Evolutionary conservation across 2,888 invertebrate species (phyloP).

Genomic region (Megamerina dolium): DNA sequence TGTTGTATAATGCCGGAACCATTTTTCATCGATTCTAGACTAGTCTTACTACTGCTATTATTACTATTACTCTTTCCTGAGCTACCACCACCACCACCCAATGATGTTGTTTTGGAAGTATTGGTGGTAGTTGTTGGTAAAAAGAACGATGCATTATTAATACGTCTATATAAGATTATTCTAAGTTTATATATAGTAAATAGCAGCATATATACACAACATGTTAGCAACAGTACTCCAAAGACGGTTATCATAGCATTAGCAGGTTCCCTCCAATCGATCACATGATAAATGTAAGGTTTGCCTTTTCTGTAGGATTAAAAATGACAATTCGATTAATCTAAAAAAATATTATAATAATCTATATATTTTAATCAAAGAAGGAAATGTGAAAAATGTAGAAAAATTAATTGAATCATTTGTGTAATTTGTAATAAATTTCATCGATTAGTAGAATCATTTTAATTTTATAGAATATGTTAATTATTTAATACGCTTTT

Average conservation of each 20-base stretch:
- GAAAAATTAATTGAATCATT: not conserved
- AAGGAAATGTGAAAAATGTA: not conserved
- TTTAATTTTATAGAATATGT: too few species aligned
- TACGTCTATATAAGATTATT: constrained; percentile 33
- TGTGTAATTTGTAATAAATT: not conserved
- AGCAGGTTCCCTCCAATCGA: constrained; percentile 68
- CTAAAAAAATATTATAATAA: too few species aligned
- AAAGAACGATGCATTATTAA: constrained; percentile 29
- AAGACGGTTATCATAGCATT: constrained; percentile 35
- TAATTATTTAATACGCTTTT: too few species aligned
- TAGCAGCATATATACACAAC: constrained; percentile 38
- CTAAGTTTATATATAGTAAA: constrained; percentile 44
- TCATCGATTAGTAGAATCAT: too few species aligned
- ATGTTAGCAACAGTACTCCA: constrained; percentile 38
- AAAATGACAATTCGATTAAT: too few species aligned
- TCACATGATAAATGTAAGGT: constrained; percentile 64
- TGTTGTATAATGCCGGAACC: constrained; percentile 29
- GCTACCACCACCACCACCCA: not conserved
- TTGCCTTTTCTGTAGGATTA: constrained; percentile 55
- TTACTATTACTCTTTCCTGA: constrained; percentile 15
- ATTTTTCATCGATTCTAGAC: constrained; percentile 7
- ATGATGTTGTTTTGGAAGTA: not conserved
- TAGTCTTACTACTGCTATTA: not conserved
- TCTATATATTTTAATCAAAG: not conserved
- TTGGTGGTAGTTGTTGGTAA: constrained; percentile 31